These are phyloP conservation scores for Python bivittatus DNA, from an alignment of 2,113 vertebrate species.

Conservation along the genomic window DNA sequence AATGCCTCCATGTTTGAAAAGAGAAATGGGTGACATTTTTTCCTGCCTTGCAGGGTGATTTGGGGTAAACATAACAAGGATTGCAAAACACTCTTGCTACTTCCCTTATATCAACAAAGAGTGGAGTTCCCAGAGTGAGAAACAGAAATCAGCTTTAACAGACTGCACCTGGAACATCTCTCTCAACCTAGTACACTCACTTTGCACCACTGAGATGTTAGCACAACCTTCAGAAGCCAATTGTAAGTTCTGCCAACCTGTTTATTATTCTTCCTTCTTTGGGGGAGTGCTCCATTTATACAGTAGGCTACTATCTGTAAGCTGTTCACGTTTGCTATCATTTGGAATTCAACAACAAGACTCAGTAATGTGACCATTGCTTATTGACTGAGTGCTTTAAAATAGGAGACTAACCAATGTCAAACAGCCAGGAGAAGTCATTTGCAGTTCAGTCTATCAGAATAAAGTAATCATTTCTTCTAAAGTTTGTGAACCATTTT, in stretches of 20 bases:
- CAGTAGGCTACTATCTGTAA: slow-evolving; percentile 7
- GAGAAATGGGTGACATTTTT: neutral
- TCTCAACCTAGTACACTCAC: neutral
- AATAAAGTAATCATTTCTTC: slow-evolving; percentile 57
- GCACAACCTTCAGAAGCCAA: neutral
- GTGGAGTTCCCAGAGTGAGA: neutral
- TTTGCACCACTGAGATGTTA: neutral
- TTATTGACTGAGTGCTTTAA: slow-evolving; percentile 13
- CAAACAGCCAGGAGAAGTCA: slow-evolving; percentile 51
- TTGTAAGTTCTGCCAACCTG: neutral
- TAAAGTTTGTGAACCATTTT: slow-evolving; percentile 42
- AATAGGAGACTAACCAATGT: slow-evolving; percentile 18
- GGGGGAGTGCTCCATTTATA: slow-evolving; percentile 38
- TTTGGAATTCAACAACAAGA: neutral
- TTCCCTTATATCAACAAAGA: neutral
- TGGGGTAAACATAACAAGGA: neutral
- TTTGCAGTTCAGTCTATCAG: slow-evolving; percentile 53
- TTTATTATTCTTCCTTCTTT: neutral
- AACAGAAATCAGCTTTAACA: neutral
- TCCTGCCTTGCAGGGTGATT: slow-evolving; percentile 7
- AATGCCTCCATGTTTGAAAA: neutral
- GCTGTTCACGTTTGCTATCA: slow-evolving; percentile 35
- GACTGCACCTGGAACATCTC: neutral
- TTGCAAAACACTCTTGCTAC: slow-evolving; percentile 3
- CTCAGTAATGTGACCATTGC: slow-evolving; percentile 14